Evolutionary conservation across 37 sponge, comb jelly and placozoan genomes (phyloP), one percentile per base, ranked within the genome.

Genomic region (Ephydatia muelleri): DNA sequence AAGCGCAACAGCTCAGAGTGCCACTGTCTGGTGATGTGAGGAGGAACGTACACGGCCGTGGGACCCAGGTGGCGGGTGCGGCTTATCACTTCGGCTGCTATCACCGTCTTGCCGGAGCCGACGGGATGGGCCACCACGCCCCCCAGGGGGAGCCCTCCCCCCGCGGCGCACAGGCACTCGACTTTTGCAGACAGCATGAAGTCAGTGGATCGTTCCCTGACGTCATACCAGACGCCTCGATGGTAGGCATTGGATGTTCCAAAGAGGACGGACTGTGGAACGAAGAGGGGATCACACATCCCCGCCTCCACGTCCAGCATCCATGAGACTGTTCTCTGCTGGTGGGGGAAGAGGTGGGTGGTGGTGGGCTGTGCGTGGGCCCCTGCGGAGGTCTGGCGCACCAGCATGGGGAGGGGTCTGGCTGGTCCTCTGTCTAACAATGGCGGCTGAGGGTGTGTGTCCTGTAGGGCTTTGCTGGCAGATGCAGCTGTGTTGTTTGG

Each of bases 61-160:
- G 43, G 0, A 12, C 78, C 78, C 47, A 6, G 9, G 13, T 16
- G 48, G 11, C 8, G 25, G 11, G 78, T 77, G 14, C 38, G 47
- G 0, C 48, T 4, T 29, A 77, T 37, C 19, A 77, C 30, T 77
- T 77, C 78, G 13, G 33, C 48, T 2, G 78, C 78, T 4, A 77
- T 77, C 27, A 77, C 78, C 29, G 78, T 77, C 39, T 77, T 77
- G 0, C 78, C 78, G 13, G 78, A 77, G 1, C 82, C 82, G 11
- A 82, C 82, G 8, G 82, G 82, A 30, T 82, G 82, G 35, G 82
- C 82, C 26, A 82, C 72, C 38, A 82, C 23, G 11, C 82, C 82
- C 4, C 82, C 82, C 2, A 0, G 40, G 6, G 82, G 14, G 0
- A 82, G 82, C 16, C 0, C 13, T 0, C 19, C 14, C 14, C 26